Conservation (phyloP, 2,888 invertebrate species). For the Azorinus chamasolen region DNA sequence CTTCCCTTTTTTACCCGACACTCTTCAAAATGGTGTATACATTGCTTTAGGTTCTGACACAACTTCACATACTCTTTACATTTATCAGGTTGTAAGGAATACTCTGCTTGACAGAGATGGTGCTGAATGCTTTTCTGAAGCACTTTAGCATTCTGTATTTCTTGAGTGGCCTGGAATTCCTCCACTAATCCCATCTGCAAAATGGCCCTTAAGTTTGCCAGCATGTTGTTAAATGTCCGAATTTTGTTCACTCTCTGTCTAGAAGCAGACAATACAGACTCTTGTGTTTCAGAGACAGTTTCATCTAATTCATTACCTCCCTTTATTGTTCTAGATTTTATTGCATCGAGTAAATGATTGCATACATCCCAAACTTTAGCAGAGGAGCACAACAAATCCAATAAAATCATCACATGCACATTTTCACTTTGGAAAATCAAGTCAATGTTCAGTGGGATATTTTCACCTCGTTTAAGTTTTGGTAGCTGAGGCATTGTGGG, state of each 20-base stretch:
- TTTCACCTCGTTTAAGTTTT: constrained; percentile 37
- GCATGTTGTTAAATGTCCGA: constrained; percentile 60
- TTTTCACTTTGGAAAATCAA: constrained; percentile 68
- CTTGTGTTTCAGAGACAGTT: neutral
- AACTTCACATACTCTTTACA: constrained; percentile 59
- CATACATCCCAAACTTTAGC: constrained; percentile 79
- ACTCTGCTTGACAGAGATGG: constrained; percentile 66
- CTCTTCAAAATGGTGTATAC: constrained; percentile 63
- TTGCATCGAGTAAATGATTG: constrained; percentile 77
- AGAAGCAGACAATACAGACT: neutral
- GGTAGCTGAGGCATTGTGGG: constrained; percentile 66
- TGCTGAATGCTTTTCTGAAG: constrained; percentile 70
- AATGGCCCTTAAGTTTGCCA: constrained; percentile 62
- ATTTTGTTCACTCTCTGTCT: constrained; percentile 55
- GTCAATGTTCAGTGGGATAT: constrained; percentile 61
- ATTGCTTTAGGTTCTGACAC: constrained; percentile 59
- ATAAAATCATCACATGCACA: constrained; percentile 74
- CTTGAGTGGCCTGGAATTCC: constrained; percentile 51
- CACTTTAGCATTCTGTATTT: constrained; percentile 36
- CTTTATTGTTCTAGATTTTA: constrained; percentile 54
- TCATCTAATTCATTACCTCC: neutral
- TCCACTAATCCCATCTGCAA: constrained; percentile 66
- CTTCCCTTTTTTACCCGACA: neutral
- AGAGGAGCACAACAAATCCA: constrained; percentile 81
- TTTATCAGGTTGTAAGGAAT: constrained; percentile 63